phyloP scores from a whole-genome alignment of 2,113 vertebrate genomes.

The Sakesphorus luctuosus region DNA sequence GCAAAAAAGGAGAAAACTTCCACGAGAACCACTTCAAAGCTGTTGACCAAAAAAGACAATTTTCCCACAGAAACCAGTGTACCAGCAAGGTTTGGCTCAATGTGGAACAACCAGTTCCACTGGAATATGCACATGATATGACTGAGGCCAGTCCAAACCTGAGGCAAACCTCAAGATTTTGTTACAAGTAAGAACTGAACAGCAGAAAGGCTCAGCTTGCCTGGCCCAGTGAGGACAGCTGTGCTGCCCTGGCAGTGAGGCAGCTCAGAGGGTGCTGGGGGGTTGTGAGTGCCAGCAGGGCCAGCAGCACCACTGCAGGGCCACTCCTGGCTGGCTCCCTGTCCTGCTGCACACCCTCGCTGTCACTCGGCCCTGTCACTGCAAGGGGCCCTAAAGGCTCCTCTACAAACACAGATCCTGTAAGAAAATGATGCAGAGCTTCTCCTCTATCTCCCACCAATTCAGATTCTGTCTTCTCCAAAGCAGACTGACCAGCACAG shows the following conservation, averaged over 20 bases:
- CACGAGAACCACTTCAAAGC: neutral
- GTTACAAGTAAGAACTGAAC: neutral
- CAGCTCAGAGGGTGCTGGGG: neutral
- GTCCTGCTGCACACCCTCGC: neutral
- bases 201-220: neutral
- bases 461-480: neutral
- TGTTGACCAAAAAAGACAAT: neutral
- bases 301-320: neutral
- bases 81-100: neutral
- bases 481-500: neutral
- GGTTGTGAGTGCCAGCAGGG: neutral
- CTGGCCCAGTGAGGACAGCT: neutral
- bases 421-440: neutral
- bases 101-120: constrained; percentile 40
- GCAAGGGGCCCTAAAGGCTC: neutral
- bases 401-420: neutral
- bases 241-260: neutral
- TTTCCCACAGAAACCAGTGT: neutral
- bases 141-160: constrained; percentile 1
- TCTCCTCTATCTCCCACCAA: neutral
- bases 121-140: neutral
- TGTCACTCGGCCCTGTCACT: neutral
- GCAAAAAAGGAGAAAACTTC: neutral
- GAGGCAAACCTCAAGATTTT: neutral
- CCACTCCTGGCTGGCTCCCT: neutral